A percentile compares a stretch with the other conserved stretches of the same genome.
phyloP scores from a whole-genome alignment of 2,888 invertebrate genomes.

The Chymomyza caudatula region DNA sequence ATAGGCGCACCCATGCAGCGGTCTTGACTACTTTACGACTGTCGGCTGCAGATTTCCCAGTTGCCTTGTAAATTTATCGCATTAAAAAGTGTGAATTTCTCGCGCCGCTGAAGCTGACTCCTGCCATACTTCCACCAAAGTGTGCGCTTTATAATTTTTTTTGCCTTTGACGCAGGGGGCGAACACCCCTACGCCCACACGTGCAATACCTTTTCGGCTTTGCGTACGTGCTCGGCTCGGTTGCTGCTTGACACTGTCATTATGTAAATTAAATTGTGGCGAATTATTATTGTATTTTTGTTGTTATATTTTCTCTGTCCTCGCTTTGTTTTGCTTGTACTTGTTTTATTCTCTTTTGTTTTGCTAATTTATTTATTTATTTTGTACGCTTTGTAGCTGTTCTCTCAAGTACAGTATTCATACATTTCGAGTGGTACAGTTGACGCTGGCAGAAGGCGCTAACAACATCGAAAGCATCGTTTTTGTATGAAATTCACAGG shows the following conservation, averaged over 20 bases:
- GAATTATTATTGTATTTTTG: slow-evolving; percentile 54
- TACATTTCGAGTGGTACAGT: background rate
- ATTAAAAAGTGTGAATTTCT: slow-evolving; percentile 71
- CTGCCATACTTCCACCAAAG: background rate
- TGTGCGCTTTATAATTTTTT: slow-evolving; percentile 1
- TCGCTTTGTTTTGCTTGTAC: slow-evolving; percentile 19
- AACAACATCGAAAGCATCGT: too few species aligned
- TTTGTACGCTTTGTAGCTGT: slow-evolving; percentile 17
- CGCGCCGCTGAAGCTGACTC: slow-evolving; percentile 5
- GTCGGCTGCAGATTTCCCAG: slow-evolving; percentile 70
- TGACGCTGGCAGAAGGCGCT: background rate
- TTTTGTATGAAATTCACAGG: too few species aligned
- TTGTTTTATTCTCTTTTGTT: slow-evolving; percentile 24
- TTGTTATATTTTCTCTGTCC: slow-evolving; percentile 17
- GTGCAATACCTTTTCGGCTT: slow-evolving; percentile 1
- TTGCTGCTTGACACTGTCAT: slow-evolving; percentile 63
- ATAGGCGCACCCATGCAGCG: background rate
- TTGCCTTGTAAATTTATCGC: slow-evolving; percentile 73
- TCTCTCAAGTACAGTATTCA: slow-evolving; percentile 55
- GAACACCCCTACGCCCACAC: background rate
- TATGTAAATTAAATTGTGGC: slow-evolving; percentile 74
- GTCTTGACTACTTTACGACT: slow-evolving; percentile 48
- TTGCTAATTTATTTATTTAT: slow-evolving; percentile 62
- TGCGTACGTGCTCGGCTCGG: background rate
- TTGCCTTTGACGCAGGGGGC: slow-evolving; percentile 24